Percentiles rank a stretch among this genome's conserved stretches.
These are phyloP conservation scores for Spisula subtruncata DNA, from an alignment of 2,888 invertebrate genomes.

Conservation along the genomic window DNA sequence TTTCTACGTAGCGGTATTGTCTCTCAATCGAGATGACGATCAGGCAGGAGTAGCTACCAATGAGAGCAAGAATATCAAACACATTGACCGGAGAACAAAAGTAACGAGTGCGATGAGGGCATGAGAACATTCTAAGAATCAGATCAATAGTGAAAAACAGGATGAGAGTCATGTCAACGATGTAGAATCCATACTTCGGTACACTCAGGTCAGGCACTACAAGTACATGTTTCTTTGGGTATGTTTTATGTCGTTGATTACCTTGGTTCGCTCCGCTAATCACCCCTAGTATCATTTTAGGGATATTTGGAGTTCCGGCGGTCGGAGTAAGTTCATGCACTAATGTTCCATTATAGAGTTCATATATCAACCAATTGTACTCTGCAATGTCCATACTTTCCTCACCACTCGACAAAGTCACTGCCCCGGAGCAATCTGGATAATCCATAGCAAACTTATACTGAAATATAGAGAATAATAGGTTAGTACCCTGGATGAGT, in stretches of 20 bases:
- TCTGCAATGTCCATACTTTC: neutral
- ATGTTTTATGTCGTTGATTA: neutral
- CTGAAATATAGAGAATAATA: no score
- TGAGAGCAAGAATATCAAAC: slow-evolving; percentile 62
- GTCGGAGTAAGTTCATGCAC: neutral
- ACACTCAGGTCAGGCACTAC: slow-evolving; percentile 38
- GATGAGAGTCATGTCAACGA: slow-evolving; percentile 43
- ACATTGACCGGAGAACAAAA: slow-evolving; percentile 60
- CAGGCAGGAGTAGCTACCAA: slow-evolving; percentile 48
- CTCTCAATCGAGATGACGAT: slow-evolving; percentile 31
- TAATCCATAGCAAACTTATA: neutral
- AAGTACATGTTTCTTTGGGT: neutral
- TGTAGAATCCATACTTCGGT: slow-evolving; percentile 35
- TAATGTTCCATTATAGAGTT: neutral
- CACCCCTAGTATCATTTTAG: neutral
- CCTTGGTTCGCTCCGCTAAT: no score
- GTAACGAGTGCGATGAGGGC: slow-evolving; percentile 57
- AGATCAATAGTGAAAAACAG: slow-evolving; percentile 67
- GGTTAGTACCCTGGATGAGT: no score
- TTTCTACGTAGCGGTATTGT: slow-evolving; percentile 49
- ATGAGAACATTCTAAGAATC: slow-evolving; percentile 49
- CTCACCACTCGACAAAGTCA: neutral
- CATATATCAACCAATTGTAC: neutral
- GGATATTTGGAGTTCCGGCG: neutral
- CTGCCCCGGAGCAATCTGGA: slow-evolving; percentile 11